These are phyloP conservation scores for Ectemnius cavifrons DNA, from an alignment of 2,888 invertebrate genomes.

Conservation along the genomic window DNA sequence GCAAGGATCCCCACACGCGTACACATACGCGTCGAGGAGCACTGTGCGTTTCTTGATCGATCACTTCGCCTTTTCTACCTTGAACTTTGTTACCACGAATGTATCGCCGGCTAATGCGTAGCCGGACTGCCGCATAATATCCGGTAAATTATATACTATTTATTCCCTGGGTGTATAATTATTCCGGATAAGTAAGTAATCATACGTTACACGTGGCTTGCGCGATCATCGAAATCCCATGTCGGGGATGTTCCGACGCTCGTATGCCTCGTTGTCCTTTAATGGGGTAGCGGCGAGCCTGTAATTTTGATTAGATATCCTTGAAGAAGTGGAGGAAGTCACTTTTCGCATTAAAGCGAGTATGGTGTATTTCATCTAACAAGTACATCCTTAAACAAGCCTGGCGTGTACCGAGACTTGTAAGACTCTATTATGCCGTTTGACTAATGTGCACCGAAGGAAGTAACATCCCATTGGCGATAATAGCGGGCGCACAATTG, in stretches of 20 bases:
- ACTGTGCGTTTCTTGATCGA: constrained; percentile 41
- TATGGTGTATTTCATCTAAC: no score
- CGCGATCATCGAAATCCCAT: neutral
- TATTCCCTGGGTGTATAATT: constrained; percentile 21
- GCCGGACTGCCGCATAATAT: constrained; percentile 20
- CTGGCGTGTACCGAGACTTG: no score
- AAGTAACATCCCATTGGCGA: constrained; percentile 10
- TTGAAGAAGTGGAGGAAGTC: no score
- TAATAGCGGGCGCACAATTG: constrained; percentile 33
- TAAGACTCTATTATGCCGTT: no score
- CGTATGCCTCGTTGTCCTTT: no score
- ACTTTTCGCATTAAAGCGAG: no score
- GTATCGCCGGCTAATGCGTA: constrained; percentile 37
- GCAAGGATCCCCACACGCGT: neutral
- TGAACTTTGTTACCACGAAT: constrained; percentile 37
- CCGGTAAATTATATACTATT: constrained; percentile 38
- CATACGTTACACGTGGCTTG: neutral
- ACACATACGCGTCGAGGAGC: neutral
- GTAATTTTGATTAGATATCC: no score
- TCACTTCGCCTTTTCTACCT: constrained; percentile 33
- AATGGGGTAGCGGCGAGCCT: no score
- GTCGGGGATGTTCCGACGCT: no score
- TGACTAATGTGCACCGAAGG: no score
- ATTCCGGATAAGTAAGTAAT: constrained; percentile 23
- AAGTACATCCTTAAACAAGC: no score